Evolutionary conservation across 2,113 vertebrate species (phyloP).

Genomic region (Colossoma macropomum): DNA sequence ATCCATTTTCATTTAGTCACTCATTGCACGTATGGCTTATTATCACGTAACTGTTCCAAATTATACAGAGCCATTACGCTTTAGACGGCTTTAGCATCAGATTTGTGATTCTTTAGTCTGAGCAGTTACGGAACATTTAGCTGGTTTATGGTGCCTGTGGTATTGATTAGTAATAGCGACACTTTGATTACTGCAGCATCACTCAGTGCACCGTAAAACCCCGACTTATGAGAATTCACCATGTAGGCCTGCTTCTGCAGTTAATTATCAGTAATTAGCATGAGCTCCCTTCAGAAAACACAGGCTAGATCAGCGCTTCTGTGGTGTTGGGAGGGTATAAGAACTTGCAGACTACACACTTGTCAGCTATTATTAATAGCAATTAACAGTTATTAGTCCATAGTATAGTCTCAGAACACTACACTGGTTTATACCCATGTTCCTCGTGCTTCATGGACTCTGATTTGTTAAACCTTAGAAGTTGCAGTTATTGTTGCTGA

Average conservation of each 20-base stretch:
- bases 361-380: neutral
- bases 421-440: neutral
- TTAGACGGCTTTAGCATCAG: slow-evolving; percentile 13
- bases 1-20: neutral
- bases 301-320: neutral
- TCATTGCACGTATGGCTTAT: neutral
- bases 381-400: slow-evolving; percentile 4
- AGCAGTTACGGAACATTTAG: slow-evolving; percentile 9
- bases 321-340: neutral
- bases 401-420: neutral
- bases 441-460: neutral
- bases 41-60: neutral
- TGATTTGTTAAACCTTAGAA: neutral
- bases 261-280: slow-evolving; percentile 21
- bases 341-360: neutral
- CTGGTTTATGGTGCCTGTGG: slow-evolving; percentile 5
- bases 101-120: neutral
- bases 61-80: neutral
- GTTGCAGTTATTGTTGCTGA: neutral
- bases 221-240: neutral
- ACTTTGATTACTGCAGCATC: slow-evolving; percentile 8
- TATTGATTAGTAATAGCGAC: slow-evolving; percentile 19
- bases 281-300: slow-evolving; percentile 3
- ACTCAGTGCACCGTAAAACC: neutral
- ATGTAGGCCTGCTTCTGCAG: slow-evolving; percentile 15